Evolutionary conservation across 2,113 vertebrate species (phyloP).

Genomic region (Notechis scutatus): DNA sequence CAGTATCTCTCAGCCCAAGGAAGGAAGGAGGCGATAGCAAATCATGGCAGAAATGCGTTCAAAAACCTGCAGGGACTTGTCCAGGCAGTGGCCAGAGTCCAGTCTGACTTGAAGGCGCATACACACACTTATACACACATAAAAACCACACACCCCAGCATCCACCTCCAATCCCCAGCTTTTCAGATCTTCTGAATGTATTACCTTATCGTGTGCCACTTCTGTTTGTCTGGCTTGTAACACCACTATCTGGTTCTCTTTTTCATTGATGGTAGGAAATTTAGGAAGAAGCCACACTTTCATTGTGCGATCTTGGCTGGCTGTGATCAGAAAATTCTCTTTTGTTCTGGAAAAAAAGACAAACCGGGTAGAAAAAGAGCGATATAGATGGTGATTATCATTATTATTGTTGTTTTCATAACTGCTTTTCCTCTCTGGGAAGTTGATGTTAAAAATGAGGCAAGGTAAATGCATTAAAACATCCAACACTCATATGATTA

Average conservation of each 20-base stretch:
- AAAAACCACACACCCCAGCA: neutral
- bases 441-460: neutral
- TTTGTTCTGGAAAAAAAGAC: slow-evolving; percentile 73
- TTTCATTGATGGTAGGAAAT: slow-evolving; percentile 49
- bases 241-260: neutral
- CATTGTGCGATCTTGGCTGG: slow-evolving; percentile 92
- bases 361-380: neutral
- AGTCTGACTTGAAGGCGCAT: neutral
- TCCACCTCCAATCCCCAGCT: rapidly evolving
- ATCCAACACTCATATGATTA: neutral
- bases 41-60: neutral
- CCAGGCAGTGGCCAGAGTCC: neutral
- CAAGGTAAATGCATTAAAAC: neutral
- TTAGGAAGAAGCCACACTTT: slow-evolving; percentile 89
- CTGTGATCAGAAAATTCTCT: slow-evolving; percentile 84
- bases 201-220: slow-evolving; percentile 87
- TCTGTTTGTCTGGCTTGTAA: slow-evolving; percentile 78
- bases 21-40: neutral
- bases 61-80: neutral
- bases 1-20: neutral
- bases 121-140: neutral
- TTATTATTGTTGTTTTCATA: neutral
- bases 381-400: neutral
- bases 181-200: rapidly evolving
- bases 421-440: neutral